A percentile compares a stretch with the other conserved stretches of the same genome.
Conservation (phyloP, 1,140 invertebrate genomes). For the Parasteatoda tepidariorum region DNA sequence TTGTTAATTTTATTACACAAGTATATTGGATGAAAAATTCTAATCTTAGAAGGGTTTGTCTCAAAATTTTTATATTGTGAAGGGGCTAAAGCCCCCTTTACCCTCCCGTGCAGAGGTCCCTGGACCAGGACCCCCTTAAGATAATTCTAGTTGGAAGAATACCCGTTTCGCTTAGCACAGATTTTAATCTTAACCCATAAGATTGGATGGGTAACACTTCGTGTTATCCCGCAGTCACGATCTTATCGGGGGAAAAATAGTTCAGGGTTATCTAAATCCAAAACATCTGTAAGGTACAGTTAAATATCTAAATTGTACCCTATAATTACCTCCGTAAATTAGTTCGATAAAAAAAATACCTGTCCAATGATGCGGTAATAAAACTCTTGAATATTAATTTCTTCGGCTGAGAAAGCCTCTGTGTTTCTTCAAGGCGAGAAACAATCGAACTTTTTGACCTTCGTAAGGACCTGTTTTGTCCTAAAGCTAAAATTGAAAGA, state of each 20-base stretch:
- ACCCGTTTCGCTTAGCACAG: no score
- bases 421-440: neutral
- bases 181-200: no score
- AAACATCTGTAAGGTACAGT: constrained; percentile 14
- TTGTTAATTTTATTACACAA: no score
- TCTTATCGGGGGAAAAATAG: constrained; percentile 44
- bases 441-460: neutral
- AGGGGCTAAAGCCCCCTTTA: no score
- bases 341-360: constrained; percentile 12
- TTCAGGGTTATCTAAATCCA: constrained; percentile 18
- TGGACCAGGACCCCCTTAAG: no score
- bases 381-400: constrained; percentile 45
- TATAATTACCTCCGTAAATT: constrained; percentile 31
- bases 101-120: no score
- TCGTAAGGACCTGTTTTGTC: neutral
- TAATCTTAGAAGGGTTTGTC: no score
- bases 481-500: neutral
- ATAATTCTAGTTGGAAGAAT: no score
- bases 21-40: no score
- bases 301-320: constrained; percentile 7
- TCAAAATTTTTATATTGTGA: no score
- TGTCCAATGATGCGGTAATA: constrained; percentile 25
- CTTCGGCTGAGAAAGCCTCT: neutral
- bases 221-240: no score
- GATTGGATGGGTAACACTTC: no score